These are phyloP conservation scores for Camponotus pennsylvanicus DNA, from an alignment of 1,140 invertebrate genomes.

Conservation along the genomic window DNA sequence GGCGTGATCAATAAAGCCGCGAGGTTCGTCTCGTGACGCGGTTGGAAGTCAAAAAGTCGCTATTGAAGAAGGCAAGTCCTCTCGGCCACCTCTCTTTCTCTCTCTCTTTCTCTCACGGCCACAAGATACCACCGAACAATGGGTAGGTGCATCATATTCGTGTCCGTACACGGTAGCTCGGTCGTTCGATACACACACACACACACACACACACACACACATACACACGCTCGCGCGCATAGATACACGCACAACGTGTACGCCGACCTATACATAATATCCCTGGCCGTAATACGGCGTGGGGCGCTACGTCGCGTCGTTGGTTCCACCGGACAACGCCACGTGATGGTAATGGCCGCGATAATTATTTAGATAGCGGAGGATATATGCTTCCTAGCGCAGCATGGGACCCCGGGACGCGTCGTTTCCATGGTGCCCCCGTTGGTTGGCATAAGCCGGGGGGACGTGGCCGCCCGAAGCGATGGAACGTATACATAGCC, in stretches of 20 bases:
- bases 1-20: slow-evolving; percentile 79
- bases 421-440: slow-evolving; percentile 77
- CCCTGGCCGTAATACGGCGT: slow-evolving; percentile 70
- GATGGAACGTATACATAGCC: slow-evolving; percentile 46
- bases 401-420: slow-evolving; percentile 81
- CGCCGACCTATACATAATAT: slow-evolving; percentile 78
- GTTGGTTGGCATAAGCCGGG: slow-evolving; percentile 61
- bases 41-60: slow-evolving; percentile 67
- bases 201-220: slow-evolving; percentile 56
- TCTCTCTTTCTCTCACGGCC: not conserved
- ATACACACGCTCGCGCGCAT: slow-evolving; percentile 44
- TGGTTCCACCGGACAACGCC: slow-evolving; percentile 81
- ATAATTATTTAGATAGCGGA: slow-evolving; percentile 85
- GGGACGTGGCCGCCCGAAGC: slow-evolving; percentile 62
- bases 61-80: slow-evolving; percentile 51
- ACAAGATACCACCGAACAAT: slow-evolving; percentile 14
- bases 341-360: slow-evolving; percentile 84
- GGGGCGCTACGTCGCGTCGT: slow-evolving; percentile 75
- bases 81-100: not conserved
- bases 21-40: slow-evolving; percentile 70
- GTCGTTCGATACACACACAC: slow-evolving; percentile 52
- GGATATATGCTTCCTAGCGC: slow-evolving; percentile 84
- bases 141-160: slow-evolving; percentile 51
- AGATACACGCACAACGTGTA: slow-evolving; percentile 30
- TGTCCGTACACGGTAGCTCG: slow-evolving; percentile 64